Base-by-base conservation (phyloP, 2,113 vertebrate genomes). In the Actenoides lindsayi region DNA sequence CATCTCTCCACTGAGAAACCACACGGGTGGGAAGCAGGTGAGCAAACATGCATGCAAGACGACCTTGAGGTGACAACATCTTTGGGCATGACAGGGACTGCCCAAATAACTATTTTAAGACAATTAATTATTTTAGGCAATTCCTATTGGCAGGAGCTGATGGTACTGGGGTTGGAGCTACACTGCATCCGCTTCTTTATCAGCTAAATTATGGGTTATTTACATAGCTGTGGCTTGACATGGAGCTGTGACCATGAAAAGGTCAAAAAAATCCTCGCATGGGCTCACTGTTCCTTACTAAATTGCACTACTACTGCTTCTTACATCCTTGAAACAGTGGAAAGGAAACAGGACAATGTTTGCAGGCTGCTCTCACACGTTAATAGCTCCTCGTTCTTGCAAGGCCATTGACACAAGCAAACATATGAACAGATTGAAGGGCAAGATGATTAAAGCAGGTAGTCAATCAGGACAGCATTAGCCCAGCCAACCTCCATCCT, bases 11-110 rank as follows among this genome's bases (percentile, higher is more conserved):
- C 51, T 39, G 63, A 56, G 21, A 48, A 79, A 56, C 51, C 4
- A 0, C 57, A 16, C 0, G 0, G 33, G 30, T 71, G n/a, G 35
- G 31, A 41, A 71, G 62, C 27, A 41, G 82, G 24, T 10, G 4
- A 77, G 50, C 31, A 59, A 44, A 46, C 17, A 17, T 2, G 11
- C 21, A 23, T 35, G 54, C 37, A 31, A 48, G 87, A 78, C 48
- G 39, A 74, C 57, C 39, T 27, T 56, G 70, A 50, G 46, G 17
- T 56, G 57, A 59, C 70, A 89, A 27, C 37, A 86, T 37, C 53
- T 67, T 57, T 21, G 41, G 28, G 39, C 39, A 54, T 16, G 62
- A 33, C 33, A 39, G 33, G 53, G 39, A 4, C 41, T 37, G 62
- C 28, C 20, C 59, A 37, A 57, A 42, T 21, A 69, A 21, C 50